Conservation (phyloP, 2,113 vertebrate genomes). For the Marmota monax region DNA sequence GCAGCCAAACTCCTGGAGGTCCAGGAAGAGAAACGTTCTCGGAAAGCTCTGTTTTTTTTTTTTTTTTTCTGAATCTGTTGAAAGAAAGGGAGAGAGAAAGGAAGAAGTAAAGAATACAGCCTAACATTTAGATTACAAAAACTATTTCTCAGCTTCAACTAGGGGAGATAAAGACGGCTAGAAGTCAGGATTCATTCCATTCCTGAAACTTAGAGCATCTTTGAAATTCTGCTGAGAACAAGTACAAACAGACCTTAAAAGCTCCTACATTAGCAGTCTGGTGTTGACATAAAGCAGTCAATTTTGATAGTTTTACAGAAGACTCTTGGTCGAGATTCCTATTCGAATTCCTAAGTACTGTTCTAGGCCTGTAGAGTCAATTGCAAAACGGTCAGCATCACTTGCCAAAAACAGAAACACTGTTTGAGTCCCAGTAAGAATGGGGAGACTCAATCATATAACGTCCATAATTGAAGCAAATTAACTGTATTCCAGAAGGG, state of each 20-base stretch:
- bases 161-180: background rate
- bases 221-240: background rate
- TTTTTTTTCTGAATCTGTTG: background rate
- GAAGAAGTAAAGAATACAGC: background rate
- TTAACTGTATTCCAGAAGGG: background rate
- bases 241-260: background rate
- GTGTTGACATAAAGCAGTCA: background rate
- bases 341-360: background rate
- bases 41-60: background rate
- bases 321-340: background rate
- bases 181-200: background rate
- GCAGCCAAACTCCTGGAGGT: conserved; percentile 56
- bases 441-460: background rate
- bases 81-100: background rate
- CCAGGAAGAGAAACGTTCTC: background rate
- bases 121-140: background rate
- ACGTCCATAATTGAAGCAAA: background rate
- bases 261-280: background rate
- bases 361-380: background rate
- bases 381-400: background rate
- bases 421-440: background rate
- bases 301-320: background rate
- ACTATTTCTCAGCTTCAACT: background rate
- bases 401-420: background rate
- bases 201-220: background rate